Evolutionary conservation across 2,888 invertebrate genomes (phyloP), one percentile per base, ranked within the genome.

Genomic region (Aphrophora alni): DNA sequence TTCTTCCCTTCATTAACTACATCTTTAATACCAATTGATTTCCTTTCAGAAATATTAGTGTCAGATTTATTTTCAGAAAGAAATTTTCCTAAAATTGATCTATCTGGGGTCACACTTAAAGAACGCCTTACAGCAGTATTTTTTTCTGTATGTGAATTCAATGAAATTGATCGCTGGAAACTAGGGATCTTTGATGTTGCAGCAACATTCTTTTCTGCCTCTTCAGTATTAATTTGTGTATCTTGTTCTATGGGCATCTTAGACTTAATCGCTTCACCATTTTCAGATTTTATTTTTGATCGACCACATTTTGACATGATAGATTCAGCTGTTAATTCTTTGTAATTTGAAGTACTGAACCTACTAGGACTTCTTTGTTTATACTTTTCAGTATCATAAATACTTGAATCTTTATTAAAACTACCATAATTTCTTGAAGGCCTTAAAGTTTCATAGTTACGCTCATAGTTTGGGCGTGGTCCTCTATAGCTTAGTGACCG

Each of bases 1-100:
- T 21, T 77, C 38, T 12, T 69, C 17, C 25, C 26, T 84, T 86
- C 0, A 27, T 44, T 85, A 70, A 38, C 28, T n/a, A 71, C 59
- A 27, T 21, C 59, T 26, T 69, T 28, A 72, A 3, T 14, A 5
- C n/a, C 25, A 71, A 10, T 21, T 59, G 27, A 68, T 21, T 38
- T 33, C 4, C 8, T 59, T 14, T 69, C 28, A 8, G 17, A 26
- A 17, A 76, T 51, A 44, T 76, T 27, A 7, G 76, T 33, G 25
- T 81, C 75, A 25, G 12, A 44, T 38, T 68, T 69, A 44, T 73
- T 79, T 38, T 76, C 76, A 69, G 72, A 28, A 24, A 80, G 77
- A 75, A 78, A 71, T 28, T 78, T 77, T 17, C 72, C 75, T 17
- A 80, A 44, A n/a, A 82, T 51, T 5, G 80, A 80, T 26, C 80